These are phyloP conservation scores for Meiosimyza decipiens DNA, from an alignment of 2,888 invertebrate species.

Conservation along the genomic window DNA sequence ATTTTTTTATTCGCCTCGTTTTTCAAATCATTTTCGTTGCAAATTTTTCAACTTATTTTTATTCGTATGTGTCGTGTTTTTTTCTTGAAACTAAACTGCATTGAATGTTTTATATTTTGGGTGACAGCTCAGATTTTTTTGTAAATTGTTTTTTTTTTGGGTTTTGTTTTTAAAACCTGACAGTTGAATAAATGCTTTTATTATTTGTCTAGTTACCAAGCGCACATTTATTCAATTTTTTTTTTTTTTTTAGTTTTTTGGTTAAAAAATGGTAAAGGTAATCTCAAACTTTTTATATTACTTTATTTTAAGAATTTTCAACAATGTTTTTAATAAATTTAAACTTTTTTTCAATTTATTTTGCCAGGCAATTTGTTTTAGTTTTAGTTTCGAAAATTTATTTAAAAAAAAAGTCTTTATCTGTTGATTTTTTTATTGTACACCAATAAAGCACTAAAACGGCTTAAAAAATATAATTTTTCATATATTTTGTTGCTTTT, in stretches of 20 bases:
- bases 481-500: conserved; percentile 5
- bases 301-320: too few species aligned
- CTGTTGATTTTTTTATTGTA: conserved; percentile 26
- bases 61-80: conserved; percentile 10
- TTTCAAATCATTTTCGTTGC: conserved; percentile 3
- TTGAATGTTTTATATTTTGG: too few species aligned
- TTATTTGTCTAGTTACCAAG: too few species aligned
- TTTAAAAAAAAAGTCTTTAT: not conserved
- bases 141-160: too few species aligned
- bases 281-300: too few species aligned
- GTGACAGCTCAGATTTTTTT: too few species aligned
- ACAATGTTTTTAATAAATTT: not conserved
- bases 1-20: not conserved
- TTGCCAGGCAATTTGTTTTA: not conserved
- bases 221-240: too few species aligned
- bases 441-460: conserved; percentile 56
- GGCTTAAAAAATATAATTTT: conserved; percentile 36
- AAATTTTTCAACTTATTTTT: not conserved
- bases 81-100: conserved; percentile 31
- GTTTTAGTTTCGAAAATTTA: not conserved
- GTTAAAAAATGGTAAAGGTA: too few species aligned
- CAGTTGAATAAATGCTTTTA: too few species aligned
- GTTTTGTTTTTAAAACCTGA: too few species aligned
- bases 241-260: too few species aligned
- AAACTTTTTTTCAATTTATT: not conserved